phyloP scores from a whole-genome alignment of 2,113 vertebrate species.

The Tetrax tetrax region DNA sequence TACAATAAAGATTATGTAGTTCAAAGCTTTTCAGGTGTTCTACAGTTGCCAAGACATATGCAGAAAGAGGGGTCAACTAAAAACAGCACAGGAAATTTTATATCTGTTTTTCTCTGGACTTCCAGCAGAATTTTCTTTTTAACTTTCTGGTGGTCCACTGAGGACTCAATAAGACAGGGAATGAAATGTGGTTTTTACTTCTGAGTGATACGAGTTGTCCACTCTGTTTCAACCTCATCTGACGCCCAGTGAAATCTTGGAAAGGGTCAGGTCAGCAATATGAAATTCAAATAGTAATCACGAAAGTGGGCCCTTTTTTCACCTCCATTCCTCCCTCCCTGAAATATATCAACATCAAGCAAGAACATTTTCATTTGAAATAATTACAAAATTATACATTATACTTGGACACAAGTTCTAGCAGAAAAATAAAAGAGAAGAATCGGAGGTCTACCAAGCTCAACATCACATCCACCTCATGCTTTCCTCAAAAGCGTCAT shows the following conservation, averaged over 20 bases:
- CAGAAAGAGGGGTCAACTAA: not conserved
- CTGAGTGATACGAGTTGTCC: not conserved
- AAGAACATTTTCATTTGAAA: not conserved
- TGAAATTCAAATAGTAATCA: not conserved
- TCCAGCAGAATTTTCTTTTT: not conserved
- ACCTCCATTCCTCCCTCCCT: fast-evolving
- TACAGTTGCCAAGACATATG: not conserved
- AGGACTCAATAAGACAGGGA: not conserved
- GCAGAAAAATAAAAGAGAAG: not conserved
- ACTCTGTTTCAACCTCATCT: not conserved
- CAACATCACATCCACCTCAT: not conserved
- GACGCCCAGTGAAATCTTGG: not conserved
- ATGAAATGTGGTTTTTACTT: not conserved
- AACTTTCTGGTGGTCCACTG: not conserved
- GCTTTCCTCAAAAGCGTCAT: not conserved
- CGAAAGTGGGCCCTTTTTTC: not conserved
- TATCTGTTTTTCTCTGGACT: not conserved
- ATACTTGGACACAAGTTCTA: not conserved
- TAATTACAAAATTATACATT: not conserved
- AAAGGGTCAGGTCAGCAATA: not conserved
- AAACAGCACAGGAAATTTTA: not conserved
- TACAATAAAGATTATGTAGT: not conserved
- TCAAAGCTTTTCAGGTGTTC: not conserved
- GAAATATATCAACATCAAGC: not conserved
- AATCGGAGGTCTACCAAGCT: not conserved